Evolutionary conservation across 2,888 invertebrate species (phyloP).

Genomic region (Esperia sulphurella): DNA sequence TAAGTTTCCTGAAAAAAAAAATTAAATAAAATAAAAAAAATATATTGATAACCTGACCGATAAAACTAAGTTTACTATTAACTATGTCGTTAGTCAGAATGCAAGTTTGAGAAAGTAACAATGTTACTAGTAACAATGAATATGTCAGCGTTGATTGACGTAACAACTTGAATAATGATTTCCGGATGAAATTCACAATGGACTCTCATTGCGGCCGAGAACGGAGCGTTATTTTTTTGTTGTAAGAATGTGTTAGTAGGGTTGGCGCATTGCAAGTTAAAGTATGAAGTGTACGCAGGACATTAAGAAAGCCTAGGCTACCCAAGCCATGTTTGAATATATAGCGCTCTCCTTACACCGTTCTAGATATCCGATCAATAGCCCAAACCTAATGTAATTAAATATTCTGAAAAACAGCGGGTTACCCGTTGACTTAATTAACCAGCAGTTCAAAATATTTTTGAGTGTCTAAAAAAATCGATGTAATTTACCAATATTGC

Average conservation of each 20-base stretch:
- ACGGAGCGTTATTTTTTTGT: constrained; percentile 31
- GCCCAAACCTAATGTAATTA: no score
- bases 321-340: no score
- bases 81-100: constrained; percentile 21
- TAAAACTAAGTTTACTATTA: constrained; percentile 12
- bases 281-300: background rate
- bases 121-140: constrained; percentile 52
- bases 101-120: constrained; percentile 28
- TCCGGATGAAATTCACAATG: constrained; percentile 49
- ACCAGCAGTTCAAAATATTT: no score
- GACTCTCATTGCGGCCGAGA: constrained; percentile 24
- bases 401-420: no score
- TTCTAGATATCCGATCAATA: no score
- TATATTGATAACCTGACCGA: constrained; percentile 28
- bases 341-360: no score
- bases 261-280: background rate
- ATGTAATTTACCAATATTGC: no score
- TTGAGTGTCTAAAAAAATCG: no score
- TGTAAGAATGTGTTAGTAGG: constrained; percentile 10
- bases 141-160: constrained; percentile 58
- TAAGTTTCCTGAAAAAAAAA: constrained; percentile 11
- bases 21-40: no score
- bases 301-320: no score
- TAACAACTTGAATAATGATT: constrained; percentile 68
- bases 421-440: no score